Evolutionary conservation across 92 coral and sea anemone species (phyloP), one percentile per base, ranked within the genome.

Genomic region (Porites cylindrica): DNA sequence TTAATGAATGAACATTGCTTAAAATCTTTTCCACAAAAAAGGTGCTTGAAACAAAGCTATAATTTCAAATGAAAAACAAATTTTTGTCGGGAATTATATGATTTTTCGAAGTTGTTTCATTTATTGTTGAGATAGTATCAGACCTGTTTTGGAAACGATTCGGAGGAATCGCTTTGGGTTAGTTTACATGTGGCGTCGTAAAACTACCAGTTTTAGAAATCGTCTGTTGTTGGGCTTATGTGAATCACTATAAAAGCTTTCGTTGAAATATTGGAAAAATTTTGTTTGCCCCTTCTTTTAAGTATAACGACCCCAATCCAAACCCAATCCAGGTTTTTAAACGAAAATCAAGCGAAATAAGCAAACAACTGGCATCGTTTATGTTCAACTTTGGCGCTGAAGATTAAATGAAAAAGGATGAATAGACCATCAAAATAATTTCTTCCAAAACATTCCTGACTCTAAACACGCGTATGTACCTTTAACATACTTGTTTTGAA

Each of bases 141-240:
- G 47, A 38, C 47, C 47, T 4, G 5, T 6, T 38, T 4, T 3
- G 51, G 13, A 61, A 70, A 38, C 19, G 56, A 66, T 50, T 69
- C 85, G 51, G 17, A 29, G 54, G 38, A 70, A 81, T 11, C 67
- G 50, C 64, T 66, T 52, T 10, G 72, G 12, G 24, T 51, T 23
- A n/a, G 47, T 58, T 50, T 43, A 7, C 12, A 3, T n/a, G 80
- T 72, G 80, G 43, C 87, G 87, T 72, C 20, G 86, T 63, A 72
- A 47, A 50, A 83, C 72, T 38, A 70, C 79, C 56, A 38, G 70
- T 32, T 32, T 10, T 61, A 16, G 50, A 10, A 66, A 21, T n/a
- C 17, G 8, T 12, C 4, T 13, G 62, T 51, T 50, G n/a, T 32
- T 72, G 6, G 72, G 5, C 47, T 59, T 7, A 61, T 13, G 7